Percentiles rank a stretch among this genome's conserved stretches.
Evolutionary conservation across 1,140 invertebrate genomes (phyloP).

Genomic region (Cardiocondyla obscurior): DNA sequence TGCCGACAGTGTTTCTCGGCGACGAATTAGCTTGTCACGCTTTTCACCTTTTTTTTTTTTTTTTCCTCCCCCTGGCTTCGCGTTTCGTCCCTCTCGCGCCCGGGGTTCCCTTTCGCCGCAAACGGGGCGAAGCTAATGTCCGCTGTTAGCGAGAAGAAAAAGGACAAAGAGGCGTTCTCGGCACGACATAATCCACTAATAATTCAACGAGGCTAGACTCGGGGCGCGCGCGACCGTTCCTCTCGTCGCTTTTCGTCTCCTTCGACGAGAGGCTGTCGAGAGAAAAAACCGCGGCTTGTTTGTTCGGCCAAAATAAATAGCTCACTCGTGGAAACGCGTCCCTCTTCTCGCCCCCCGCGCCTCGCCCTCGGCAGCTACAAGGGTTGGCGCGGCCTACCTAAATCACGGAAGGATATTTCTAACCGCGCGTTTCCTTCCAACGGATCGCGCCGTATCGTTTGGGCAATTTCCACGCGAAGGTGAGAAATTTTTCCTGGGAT

Average conservation of each 20-base stretch:
- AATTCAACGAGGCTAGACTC: slow-evolving; percentile 62
- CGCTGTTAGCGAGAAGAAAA: slow-evolving; percentile 53
- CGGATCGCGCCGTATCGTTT: neutral
- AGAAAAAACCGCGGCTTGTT: slow-evolving; percentile 69
- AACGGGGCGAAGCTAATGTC: slow-evolving; percentile 54
- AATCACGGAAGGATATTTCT: slow-evolving; percentile 40
- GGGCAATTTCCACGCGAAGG: neutral
- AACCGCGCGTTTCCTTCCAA: neutral
- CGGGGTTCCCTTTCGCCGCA: neutral
- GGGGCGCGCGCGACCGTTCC: neutral
- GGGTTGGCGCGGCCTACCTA: neutral
- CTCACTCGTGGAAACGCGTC: slow-evolving; percentile 52
- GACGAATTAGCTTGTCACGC: slow-evolving; percentile 64
- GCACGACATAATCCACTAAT: slow-evolving; percentile 73
- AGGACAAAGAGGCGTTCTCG: slow-evolving; percentile 52
- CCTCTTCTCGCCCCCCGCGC: neutral
- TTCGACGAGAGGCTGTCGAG: slow-evolving; percentile 57
- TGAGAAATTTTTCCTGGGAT: neutral
- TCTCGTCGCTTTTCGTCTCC: slow-evolving; percentile 31
- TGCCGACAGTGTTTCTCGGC: slow-evolving; percentile 56
- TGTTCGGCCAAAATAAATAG: slow-evolving; percentile 73
- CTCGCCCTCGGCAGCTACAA: neutral
- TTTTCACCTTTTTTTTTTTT: slow-evolving; percentile 50
- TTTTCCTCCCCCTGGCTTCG: neutral
- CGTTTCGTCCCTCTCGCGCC: neutral